Evolutionary conservation across 2,888 invertebrate genomes (phyloP).

Genomic region (Parelbella ahira): DNA sequence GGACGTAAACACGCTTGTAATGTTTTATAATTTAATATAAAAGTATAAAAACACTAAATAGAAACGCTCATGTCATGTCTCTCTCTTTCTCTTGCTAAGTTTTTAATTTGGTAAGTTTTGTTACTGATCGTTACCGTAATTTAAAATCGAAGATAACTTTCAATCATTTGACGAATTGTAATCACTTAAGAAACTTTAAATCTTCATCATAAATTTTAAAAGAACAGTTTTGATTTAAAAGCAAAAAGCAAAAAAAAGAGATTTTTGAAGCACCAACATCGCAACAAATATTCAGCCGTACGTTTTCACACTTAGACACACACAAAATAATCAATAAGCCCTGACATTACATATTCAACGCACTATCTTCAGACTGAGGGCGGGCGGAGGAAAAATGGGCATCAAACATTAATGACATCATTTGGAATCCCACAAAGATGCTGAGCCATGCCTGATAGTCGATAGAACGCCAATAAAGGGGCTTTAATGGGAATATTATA

Average conservation of each 20-base stretch:
- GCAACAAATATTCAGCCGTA: not conserved
- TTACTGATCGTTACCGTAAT: no score
- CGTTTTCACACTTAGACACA: conserved; percentile 6
- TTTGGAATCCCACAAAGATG: conserved; percentile 67
- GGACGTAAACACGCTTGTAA: no score
- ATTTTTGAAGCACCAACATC: not conserved
- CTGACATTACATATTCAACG: conserved; percentile 54
- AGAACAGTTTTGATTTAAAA: no score
- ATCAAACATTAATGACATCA: conserved; percentile 72
- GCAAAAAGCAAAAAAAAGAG: no score
- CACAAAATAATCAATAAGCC: conserved; percentile 24
- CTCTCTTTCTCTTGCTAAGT: no score
- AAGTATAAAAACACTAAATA: no score
- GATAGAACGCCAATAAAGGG: conserved; percentile 63
- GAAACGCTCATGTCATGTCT: no score
- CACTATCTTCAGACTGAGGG: conserved; percentile 43
- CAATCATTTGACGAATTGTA: no score
- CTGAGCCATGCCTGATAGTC: conserved; percentile 68
- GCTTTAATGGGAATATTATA: conserved; percentile 75
- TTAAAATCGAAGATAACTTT: no score
- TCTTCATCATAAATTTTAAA: not conserved
- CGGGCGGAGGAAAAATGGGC: conserved; percentile 51
- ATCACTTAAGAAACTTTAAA: no score
- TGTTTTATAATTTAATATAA: no score
- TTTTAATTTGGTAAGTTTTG: no score